These are phyloP conservation scores for Wasmannia auropunctata DNA, from an alignment of 1,140 invertebrate genomes.

Conservation along the genomic window DNA sequence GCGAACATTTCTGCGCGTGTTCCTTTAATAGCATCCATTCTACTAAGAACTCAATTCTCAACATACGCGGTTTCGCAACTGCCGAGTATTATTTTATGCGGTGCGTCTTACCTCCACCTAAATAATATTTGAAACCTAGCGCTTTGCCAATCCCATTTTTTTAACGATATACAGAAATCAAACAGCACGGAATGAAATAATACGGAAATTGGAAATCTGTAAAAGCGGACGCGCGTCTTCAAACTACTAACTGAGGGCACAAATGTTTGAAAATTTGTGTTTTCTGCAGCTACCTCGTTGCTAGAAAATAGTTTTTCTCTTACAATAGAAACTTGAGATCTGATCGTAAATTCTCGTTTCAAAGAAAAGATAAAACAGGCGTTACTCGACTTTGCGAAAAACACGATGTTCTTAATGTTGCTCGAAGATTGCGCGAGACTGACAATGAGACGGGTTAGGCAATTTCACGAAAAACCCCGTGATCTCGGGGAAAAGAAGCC, in stretches of 20 bases:
- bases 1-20: neutral
- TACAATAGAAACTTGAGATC: neutral
- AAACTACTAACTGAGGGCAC: neutral
- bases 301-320: neutral
- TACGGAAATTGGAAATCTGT: neutral
- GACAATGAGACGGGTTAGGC: too few species aligned
- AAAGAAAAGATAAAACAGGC: neutral
- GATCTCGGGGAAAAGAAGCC: too few species aligned
- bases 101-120: neutral
- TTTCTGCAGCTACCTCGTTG: neutral
- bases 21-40: neutral
- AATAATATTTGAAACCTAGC: neutral
- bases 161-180: neutral
- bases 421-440: too few species aligned
- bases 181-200: neutral
- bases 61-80: neutral
- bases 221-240: neutral
- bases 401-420: neutral
- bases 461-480: too few species aligned
- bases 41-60: neutral
- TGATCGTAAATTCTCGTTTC: neutral
- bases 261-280: neutral
- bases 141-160: neutral
- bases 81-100: neutral
- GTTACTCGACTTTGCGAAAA: neutral